These are phyloP conservation scores for Apolygus lucorum DNA, from an alignment of 1,140 invertebrate species.

Conservation along the genomic window DNA sequence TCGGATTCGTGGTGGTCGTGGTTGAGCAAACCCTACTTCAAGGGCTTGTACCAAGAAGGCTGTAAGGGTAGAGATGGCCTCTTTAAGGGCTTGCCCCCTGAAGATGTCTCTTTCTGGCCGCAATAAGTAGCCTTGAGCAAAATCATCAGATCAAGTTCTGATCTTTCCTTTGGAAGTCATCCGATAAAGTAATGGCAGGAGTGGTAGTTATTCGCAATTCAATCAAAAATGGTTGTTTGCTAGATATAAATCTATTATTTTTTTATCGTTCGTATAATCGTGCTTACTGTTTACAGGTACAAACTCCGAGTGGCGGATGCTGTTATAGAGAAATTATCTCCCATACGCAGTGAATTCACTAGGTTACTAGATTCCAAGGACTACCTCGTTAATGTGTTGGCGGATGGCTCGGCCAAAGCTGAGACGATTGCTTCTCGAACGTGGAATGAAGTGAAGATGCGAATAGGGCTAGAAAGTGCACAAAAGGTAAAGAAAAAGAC, in stretches of 20 bases:
- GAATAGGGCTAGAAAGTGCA: slow-evolving; percentile 44
- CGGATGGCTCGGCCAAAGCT: slow-evolving; percentile 60
- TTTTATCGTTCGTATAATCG: background rate
- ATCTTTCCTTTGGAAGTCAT: background rate
- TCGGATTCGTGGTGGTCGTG: too few species aligned
- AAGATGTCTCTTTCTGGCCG: too few species aligned
- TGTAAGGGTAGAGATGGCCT: too few species aligned
- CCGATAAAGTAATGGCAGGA: background rate
- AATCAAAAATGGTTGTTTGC: background rate
- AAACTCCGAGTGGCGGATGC: slow-evolving; percentile 67
- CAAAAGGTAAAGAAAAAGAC: slow-evolving; percentile 14
- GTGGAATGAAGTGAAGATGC: slow-evolving; percentile 56
- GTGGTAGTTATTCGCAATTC: background rate
- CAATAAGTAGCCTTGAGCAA: too few species aligned
- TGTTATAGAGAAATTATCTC: slow-evolving; percentile 59
- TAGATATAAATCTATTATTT: background rate
- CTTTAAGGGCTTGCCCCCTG: too few species aligned
- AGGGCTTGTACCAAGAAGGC: too few species aligned
- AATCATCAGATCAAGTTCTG: too few species aligned
- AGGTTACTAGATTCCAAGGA: slow-evolving; percentile 49
- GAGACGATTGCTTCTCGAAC: slow-evolving; percentile 54
- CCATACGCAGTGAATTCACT: slow-evolving; percentile 57
- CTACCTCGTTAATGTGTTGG: slow-evolving; percentile 57
- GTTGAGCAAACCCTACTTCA: too few species aligned
- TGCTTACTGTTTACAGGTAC: slow-evolving; percentile 45